Conservation (phyloP, 2,888 invertebrate genomes). For the Listrodromus nycthemerus region DNA sequence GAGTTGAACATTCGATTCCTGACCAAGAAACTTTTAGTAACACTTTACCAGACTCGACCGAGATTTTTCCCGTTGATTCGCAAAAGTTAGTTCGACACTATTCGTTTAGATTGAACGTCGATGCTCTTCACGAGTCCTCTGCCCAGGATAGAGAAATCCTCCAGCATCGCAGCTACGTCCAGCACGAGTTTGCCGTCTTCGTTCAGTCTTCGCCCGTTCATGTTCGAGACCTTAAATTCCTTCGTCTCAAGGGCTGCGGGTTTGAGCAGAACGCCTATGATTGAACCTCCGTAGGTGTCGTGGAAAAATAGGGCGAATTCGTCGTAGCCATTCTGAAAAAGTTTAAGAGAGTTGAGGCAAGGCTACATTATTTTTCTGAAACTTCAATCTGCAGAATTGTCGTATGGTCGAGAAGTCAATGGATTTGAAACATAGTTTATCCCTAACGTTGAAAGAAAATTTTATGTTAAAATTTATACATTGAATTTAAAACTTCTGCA, state of each 20-base stretch:
- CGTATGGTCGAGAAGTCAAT: too few species aligned
- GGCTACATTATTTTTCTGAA: too few species aligned
- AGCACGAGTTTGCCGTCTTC: conserved; percentile 86
- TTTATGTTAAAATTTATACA: not conserved
- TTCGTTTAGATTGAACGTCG: conserved; percentile 77
- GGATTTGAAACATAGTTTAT: not conserved
- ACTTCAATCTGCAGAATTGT: too few species aligned
- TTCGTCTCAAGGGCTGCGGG: conserved; percentile 87
- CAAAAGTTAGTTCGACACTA: conserved; percentile 43
- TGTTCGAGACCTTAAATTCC: conserved; percentile 90
- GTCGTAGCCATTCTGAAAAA: conserved; percentile 88
- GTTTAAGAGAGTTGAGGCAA: not conserved
- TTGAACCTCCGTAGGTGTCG: conserved; percentile 93
- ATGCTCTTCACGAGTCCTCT: conserved; percentile 88
- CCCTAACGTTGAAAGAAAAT: too few species aligned
- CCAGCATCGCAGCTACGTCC: conserved; percentile 89
- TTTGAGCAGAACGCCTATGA: conserved; percentile 94
- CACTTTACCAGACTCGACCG: too few species aligned
- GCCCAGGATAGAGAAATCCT: conserved; percentile 90
- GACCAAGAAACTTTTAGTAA: too few species aligned
- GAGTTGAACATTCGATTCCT: not conserved
- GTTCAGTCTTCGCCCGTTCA: conserved; percentile 86
- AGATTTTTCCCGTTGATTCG: not conserved
- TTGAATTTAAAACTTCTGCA: too few species aligned
- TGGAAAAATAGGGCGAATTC: conserved; percentile 95